These are phyloP conservation scores for Psittacula echo DNA, from an alignment of 2,797 vertebrate species.

Conservation along the genomic window DNA sequence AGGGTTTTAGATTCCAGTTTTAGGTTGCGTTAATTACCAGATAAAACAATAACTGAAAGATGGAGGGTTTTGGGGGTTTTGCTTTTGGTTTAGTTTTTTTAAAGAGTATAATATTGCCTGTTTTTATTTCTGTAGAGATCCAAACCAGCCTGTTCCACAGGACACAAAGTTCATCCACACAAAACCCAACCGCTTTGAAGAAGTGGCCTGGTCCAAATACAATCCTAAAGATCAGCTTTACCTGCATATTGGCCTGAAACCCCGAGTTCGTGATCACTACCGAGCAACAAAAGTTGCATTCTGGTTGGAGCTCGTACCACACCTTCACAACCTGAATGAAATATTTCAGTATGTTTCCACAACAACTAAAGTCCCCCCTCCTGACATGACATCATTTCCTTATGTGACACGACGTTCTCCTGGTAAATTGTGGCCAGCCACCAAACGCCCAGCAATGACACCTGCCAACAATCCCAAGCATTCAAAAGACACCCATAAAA, in stretches of 20 bases:
- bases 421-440: conserved; percentile 93
- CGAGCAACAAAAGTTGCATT: conserved; percentile 96
- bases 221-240: conserved; percentile 97
- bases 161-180: conserved; percentile 99
- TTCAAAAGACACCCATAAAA: conserved; percentile 87
- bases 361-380: conserved; percentile 93
- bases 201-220: conserved; percentile 98
- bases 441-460: conserved; percentile 92
- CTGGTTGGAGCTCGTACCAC: conserved; percentile 94
- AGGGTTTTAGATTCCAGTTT: background rate
- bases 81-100: background rate
- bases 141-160: conserved; percentile 95
- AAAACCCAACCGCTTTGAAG: conserved; percentile 96
- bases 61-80: accelerated
- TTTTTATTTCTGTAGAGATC: conserved; percentile 82
- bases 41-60: background rate
- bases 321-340: conserved; percentile 96
- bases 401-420: conserved; percentile 89
- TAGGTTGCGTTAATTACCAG: background rate
- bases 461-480: conserved; percentile 90
- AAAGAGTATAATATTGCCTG: background rate
- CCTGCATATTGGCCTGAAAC: conserved; percentile 94
- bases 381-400: conserved; percentile 93
- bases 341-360: conserved; percentile 96
- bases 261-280: conserved; percentile 94